These are phyloP conservation scores for Mustela lutreola DNA, from an alignment of 2,113 vertebrate genomes.

Conservation along the genomic window DNA sequence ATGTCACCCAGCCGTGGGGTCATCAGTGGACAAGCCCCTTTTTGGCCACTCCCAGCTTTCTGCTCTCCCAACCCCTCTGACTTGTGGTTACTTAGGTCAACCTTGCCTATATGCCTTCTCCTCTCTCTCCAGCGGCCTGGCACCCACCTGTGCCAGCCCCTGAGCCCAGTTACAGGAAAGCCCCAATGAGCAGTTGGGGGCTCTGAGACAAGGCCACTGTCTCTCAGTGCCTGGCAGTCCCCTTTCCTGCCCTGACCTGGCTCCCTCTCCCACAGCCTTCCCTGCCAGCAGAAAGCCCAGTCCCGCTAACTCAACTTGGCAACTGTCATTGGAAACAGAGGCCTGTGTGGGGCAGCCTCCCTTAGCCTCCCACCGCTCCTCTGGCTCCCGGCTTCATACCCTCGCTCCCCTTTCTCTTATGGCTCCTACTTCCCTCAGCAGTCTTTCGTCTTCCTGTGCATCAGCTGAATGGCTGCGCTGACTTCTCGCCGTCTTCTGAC, in stretches of 20 bases:
- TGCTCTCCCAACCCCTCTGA: neutral
- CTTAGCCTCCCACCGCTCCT: neutral
- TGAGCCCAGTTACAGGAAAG: neutral
- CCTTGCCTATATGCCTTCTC: neutral
- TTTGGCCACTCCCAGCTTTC: neutral
- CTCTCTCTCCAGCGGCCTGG: neutral
- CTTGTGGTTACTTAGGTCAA: neutral
- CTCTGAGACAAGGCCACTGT: neutral
- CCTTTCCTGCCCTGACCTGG: neutral
- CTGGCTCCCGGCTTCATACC: neutral
- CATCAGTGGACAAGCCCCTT: neutral
- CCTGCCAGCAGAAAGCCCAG: neutral
- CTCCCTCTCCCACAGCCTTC: neutral
- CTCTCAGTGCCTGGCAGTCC: neutral
- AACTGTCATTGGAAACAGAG: neutral
- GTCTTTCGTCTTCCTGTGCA: neutral
- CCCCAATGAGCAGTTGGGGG: neutral
- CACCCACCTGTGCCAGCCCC: neutral
- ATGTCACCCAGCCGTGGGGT: neutral
- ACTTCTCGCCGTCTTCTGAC: neutral
- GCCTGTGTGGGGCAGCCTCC: neutral
- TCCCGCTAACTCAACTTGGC: neutral
- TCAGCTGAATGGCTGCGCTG: neutral
- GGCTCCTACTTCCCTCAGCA: neutral
- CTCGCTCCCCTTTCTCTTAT: neutral